These are phyloP conservation scores for Eriosoma lanigerum DNA, from an alignment of 1,140 invertebrate species.

Conservation along the genomic window DNA sequence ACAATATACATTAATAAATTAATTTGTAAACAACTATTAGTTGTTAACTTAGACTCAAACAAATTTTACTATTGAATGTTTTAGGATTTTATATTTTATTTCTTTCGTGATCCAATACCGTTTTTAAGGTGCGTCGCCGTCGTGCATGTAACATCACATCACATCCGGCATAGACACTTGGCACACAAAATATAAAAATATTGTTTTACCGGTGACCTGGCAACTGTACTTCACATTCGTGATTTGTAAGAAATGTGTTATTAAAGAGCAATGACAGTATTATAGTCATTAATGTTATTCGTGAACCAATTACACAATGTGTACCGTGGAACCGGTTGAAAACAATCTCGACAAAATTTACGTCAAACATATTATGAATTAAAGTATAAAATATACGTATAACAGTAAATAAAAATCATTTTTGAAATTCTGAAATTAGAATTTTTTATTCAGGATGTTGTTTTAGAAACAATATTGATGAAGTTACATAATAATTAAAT, in stretches of 20 bases:
- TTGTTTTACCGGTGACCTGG: not conserved
- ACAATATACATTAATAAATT: not conserved
- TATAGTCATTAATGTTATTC: not conserved
- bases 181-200: not conserved
- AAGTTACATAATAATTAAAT: no score
- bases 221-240: slow-evolving; percentile 25
- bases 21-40: not conserved
- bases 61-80: not conserved
- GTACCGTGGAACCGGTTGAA: slow-evolving; percentile 19
- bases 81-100: not conserved
- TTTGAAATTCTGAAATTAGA: no score
- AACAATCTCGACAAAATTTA: not conserved
- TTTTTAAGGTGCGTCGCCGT: not conserved
- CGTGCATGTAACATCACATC: not conserved
- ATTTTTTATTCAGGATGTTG: no score
- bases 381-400: not conserved
- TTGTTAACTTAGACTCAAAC: not conserved
- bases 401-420: slow-evolving; percentile 5
- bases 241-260: not conserved
- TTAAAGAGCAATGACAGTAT: slow-evolving; percentile 11
- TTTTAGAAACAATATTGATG: no score
- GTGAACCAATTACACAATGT: not conserved
- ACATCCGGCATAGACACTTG: not conserved
- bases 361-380: not conserved
- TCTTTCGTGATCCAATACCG: not conserved